These are phyloP conservation scores for Diorhabda sublineata DNA, from an alignment of 1,140 invertebrate genomes.

Conservation along the genomic window DNA sequence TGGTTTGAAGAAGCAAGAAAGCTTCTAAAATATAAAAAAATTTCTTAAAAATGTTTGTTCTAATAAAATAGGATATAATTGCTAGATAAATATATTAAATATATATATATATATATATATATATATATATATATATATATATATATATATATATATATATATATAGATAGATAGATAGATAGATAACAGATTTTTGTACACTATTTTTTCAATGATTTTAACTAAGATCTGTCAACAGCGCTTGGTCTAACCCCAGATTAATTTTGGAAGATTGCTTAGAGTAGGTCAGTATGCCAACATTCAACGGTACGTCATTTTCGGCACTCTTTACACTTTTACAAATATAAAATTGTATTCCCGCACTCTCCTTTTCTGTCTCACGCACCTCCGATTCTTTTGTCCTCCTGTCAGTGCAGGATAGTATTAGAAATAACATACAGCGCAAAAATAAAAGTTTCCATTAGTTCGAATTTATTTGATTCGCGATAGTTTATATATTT, in stretches of 20 bases:
- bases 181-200: not conserved
- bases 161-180: not conserved
- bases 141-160: not conserved
- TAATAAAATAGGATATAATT: not conserved
- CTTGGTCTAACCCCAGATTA: slow-evolving; percentile 3
- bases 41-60: too few relatives aligned
- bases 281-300: slow-evolving; percentile 30
- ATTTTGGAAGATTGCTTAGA: slow-evolving; percentile 25
- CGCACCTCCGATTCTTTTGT: not conserved
- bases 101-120: not conserved
- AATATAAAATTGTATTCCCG: slow-evolving; percentile 4
- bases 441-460: too few relatives aligned
- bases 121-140: not conserved
- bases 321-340: not conserved
- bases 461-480: too few relatives aligned
- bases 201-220: not conserved
- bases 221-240: not conserved
- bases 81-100: not conserved
- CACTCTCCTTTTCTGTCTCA: slow-evolving; percentile 5
- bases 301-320: not conserved
- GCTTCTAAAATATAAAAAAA: too few relatives aligned
- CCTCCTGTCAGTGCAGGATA: not conserved
- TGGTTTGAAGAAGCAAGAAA: too few relatives aligned
- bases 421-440: too few relatives aligned
- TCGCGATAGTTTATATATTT: too few relatives aligned